Base-by-base conservation (phyloP, 2,797 vertebrate species). In the Naso thynnoides region DNA sequence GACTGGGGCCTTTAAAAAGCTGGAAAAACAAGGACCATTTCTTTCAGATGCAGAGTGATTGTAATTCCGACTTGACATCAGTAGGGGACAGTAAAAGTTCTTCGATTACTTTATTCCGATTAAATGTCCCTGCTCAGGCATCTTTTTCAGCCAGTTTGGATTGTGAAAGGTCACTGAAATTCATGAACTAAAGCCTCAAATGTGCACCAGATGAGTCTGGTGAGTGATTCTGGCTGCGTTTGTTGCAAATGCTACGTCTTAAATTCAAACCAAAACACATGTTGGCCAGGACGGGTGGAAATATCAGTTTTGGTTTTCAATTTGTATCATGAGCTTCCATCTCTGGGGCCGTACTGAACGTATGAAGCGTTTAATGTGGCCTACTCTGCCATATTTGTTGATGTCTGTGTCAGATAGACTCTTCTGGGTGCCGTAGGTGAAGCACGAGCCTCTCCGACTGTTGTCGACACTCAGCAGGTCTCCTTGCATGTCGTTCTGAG, bases 341-440 rank as follows among this genome's bases (percentile, higher is more conserved):
- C 21, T 39, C 53, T 24, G 26, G 39, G 23, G 8, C 33, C 1
- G 9, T 9, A 7, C 26, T 27, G 16, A 24, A 11, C 2, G 18
- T 4, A 16, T 21, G 13, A 7, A 31, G n/a, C 27, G 80, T 82
- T 54, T 15, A 2, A 9, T 15, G n/a, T 4, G 2, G 69, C 91
- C 76, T 55, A 93, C 91, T 0, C 5, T 36, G 49, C 29, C 6
- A 5, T 76, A 67, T 78, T 89, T 89, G 78, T 91, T 93, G 93
- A 99, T 95, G 52, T 97, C 94, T 0, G 96, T 95, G 68, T 98
- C 97, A 0, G 97, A 98, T 58, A 94, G 93, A 76, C 96, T 98
- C 82, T 93, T 93, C 29, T 95, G 93, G 60, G 87, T 89, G 79
- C 93, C 93, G 56, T 60, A 83, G 8, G 1, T 44, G 26, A 74